These are phyloP conservation scores for Lobophora halterata DNA, from an alignment of 2,888 invertebrate species.

Conservation along the genomic window DNA sequence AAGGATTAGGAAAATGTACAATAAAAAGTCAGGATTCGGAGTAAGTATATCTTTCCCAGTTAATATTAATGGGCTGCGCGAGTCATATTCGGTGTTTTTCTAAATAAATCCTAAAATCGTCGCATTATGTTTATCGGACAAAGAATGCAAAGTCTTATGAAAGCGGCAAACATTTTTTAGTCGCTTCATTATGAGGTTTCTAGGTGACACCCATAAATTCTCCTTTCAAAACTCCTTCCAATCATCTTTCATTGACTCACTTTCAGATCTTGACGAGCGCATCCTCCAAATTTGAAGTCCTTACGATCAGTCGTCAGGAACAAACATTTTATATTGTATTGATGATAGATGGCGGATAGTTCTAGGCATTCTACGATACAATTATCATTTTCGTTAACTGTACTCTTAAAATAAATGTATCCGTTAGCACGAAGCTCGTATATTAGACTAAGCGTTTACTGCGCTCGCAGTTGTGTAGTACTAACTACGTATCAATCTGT, in stretches of 20 bases:
- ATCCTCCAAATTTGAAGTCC: too few species aligned
- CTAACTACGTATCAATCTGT: slow-evolving; percentile 10
- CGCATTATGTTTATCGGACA: background rate
- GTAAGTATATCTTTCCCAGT: slow-evolving; percentile 4
- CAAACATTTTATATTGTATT: too few species aligned
- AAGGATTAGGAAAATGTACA: slow-evolving; percentile 9
- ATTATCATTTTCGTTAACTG: slow-evolving; percentile 1
- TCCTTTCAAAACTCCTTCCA: too few species aligned
- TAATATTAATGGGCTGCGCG: slow-evolving; percentile 3
- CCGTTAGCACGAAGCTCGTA: slow-evolving; percentile 16
- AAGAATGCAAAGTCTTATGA: background rate
- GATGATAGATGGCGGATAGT: too few species aligned
- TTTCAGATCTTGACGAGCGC: too few species aligned
- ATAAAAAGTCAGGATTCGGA: slow-evolving; percentile 10
- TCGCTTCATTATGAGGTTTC: too few species aligned
- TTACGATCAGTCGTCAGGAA: too few species aligned
- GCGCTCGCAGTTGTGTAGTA: slow-evolving; percentile 12
- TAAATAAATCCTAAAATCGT: slow-evolving; percentile 13
- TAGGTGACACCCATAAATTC: too few species aligned
- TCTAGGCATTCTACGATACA: too few species aligned
- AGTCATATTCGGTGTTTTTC: slow-evolving; percentile 13
- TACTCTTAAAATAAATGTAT: slow-evolving; percentile 10
- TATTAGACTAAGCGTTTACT: slow-evolving; percentile 20
- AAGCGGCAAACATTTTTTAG: too few species aligned
- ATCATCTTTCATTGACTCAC: too few species aligned